phyloP scores from a whole-genome alignment of 2,888 invertebrate species.

The Deilephila porcellus region DNA sequence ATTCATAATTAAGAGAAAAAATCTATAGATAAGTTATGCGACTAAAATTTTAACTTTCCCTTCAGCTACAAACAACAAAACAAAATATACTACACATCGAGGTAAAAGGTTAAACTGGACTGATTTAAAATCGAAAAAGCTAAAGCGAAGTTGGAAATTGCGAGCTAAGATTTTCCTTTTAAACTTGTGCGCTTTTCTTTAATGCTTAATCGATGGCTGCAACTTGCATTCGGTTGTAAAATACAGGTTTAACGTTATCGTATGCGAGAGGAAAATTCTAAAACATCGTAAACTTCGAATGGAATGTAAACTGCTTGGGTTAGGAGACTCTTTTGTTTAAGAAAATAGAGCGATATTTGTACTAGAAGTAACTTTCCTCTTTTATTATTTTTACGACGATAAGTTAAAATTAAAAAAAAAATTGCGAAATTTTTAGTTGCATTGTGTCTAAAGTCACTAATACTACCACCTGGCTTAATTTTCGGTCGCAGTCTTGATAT shows the following conservation, averaged over 20 bases:
- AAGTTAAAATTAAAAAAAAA: too few relatives aligned
- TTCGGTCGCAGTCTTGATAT: too few relatives aligned
- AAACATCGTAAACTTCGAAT: background rate
- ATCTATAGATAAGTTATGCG: too few relatives aligned
- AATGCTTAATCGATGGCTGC: constrained; percentile 7
- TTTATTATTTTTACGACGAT: too few relatives aligned
- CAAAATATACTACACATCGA: background rate
- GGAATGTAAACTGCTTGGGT: background rate
- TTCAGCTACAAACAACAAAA: too few relatives aligned
- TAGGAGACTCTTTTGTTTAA: background rate
- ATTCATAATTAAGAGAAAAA: too few relatives aligned
- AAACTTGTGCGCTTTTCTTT: constrained; percentile 32
- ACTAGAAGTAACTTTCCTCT: background rate
- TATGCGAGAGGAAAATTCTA: background rate
- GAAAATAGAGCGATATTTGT: background rate
- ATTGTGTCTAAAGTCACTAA: too few relatives aligned
- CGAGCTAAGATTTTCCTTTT: constrained; percentile 31
- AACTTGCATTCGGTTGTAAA: constrained; percentile 10
- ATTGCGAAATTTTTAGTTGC: too few relatives aligned
- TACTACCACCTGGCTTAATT: too few relatives aligned
- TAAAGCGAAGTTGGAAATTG: constrained; percentile 4
- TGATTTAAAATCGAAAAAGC: constrained; percentile 10
- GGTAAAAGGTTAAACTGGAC: background rate
- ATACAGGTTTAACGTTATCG: background rate
- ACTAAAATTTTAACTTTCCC: too few relatives aligned